phyloP scores from a whole-genome alignment of 2,113 vertebrate genomes.

The Sterna hirundo region DNA sequence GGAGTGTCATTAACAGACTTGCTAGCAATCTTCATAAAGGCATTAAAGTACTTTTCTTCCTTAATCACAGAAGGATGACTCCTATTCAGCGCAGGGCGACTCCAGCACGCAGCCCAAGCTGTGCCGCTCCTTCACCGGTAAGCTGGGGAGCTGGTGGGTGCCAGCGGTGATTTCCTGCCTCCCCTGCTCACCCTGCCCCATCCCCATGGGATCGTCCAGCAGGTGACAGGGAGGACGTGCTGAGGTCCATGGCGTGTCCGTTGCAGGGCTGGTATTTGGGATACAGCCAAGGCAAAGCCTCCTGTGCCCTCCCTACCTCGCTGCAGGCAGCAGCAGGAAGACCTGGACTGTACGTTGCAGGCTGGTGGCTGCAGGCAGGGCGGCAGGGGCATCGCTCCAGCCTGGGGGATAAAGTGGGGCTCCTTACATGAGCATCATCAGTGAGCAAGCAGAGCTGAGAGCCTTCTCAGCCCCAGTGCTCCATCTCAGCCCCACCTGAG shows the following conservation, averaged over 20 bases:
- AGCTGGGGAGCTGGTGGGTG: background rate
- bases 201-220: fast-evolving
- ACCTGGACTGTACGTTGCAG: background rate
- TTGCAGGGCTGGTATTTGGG: background rate
- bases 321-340: background rate
- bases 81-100: background rate
- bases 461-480: background rate
- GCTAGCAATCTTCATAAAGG: background rate
- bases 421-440: background rate
- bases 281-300: background rate
- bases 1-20: background rate
- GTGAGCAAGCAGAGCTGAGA: fast-evolving
- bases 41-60: background rate
- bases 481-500: background rate
- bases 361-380: background rate
- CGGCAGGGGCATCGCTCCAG: background rate
- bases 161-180: background rate
- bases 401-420: fast-evolving
- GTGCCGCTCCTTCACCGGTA: conserved; percentile 52
- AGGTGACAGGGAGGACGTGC: background rate
- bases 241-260: fast-evolving
- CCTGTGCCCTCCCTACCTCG: background rate
- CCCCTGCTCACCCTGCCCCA: background rate
- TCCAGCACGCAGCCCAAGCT: background rate
- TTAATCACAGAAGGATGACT: conserved; percentile 45